These are phyloP conservation scores for Phoxinus phoxinus DNA, from an alignment of 2,113 vertebrate genomes.

Conservation along the genomic window DNA sequence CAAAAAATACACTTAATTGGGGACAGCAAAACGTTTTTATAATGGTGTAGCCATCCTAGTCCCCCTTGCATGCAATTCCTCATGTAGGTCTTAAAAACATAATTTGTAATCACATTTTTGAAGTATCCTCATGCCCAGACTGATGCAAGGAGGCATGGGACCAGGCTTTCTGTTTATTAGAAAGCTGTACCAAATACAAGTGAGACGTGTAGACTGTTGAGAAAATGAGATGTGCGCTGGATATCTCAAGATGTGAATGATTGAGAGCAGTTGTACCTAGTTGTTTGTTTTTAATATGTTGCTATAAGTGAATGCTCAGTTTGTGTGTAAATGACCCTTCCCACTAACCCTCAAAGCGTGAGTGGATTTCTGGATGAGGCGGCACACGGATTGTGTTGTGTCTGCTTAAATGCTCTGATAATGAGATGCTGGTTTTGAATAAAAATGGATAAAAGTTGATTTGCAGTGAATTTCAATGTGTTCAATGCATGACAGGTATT, in stretches of 20 bases:
- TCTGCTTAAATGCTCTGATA: constrained; percentile 40
- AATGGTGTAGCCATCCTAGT: background rate
- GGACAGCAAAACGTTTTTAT: background rate
- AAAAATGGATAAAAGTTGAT: constrained; percentile 42
- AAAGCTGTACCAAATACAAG: constrained; percentile 18
- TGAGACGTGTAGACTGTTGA: constrained; percentile 7
- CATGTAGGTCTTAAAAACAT: background rate
- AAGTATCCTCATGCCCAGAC: background rate
- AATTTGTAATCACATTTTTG: constrained; percentile 2
- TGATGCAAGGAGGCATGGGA: background rate
- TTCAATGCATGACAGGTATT: background rate
- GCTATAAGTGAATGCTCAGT: constrained; percentile 8
- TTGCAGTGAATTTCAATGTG: background rate
- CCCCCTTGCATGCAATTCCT: background rate
- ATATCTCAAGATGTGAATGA: constrained; percentile 52
- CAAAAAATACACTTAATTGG: background rate
- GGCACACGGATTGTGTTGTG: constrained; percentile 20
- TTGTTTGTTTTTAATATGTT: background rate
- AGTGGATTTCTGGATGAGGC: constrained; percentile 22
- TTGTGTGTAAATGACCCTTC: constrained; percentile 15
- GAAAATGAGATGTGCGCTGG: constrained; percentile 40
- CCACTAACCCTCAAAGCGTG: constrained; percentile 6
- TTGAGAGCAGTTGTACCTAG: constrained; percentile 16
- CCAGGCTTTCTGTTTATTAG: constrained; percentile 25
- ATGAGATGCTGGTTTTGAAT: constrained; percentile 54